Conservation (phyloP, 2,113 vertebrate species). For the Heterotilapia buettikoferi region DNA sequence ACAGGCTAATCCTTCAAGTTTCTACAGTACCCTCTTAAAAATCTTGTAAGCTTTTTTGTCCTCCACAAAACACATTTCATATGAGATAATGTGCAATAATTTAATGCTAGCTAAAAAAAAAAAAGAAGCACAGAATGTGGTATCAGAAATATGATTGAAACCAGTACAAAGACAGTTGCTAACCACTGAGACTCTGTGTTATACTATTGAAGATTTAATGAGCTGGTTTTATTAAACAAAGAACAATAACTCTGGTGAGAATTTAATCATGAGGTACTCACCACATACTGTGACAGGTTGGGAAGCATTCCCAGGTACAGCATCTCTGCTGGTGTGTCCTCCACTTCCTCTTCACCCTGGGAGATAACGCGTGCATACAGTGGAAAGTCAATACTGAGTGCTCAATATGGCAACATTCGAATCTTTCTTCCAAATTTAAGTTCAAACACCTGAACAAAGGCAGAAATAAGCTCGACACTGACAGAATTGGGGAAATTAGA, state of each 20-base stretch:
- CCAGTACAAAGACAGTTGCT: background rate
- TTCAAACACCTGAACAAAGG: fast-evolving
- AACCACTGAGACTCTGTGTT: background rate
- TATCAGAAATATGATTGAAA: background rate
- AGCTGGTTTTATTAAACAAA: background rate
- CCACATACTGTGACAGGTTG: slow-evolving; percentile 95
- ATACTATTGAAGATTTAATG: background rate
- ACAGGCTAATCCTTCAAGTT: background rate
- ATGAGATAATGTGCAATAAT: background rate
- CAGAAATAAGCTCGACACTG: background rate
- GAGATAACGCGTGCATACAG: background rate
- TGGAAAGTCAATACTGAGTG: background rate
- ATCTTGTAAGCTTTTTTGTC: background rate
- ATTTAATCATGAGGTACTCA: slow-evolving; percentile 55
- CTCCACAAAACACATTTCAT: background rate
- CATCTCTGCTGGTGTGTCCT: slow-evolving; percentile 85
- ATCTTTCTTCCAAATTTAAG: background rate
- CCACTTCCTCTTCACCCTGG: slow-evolving; percentile 91
- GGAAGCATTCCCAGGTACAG: slow-evolving; percentile 90
- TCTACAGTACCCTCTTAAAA: background rate
- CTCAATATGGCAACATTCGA: background rate
- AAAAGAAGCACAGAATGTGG: fast-evolving
- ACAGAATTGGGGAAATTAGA: background rate
- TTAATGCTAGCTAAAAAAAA: background rate
- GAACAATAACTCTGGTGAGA: fast-evolving